Evolutionary conservation across 2,888 invertebrate species (phyloP).

Genomic region (Stramonita haemastoma): DNA sequence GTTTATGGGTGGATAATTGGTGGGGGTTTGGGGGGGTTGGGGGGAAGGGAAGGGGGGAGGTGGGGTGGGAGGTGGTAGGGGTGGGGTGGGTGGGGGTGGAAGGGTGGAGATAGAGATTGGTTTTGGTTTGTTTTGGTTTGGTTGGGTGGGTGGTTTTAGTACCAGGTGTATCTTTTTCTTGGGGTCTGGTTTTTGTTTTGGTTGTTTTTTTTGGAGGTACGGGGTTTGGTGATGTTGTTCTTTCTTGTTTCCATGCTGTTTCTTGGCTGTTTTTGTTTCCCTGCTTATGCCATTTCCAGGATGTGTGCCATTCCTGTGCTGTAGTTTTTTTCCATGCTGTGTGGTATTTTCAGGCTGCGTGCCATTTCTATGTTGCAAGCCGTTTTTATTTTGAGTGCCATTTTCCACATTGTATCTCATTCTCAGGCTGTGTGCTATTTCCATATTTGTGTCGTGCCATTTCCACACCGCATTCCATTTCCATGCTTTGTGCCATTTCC

Average conservation of each 20-base stretch:
- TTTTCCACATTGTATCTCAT: not conserved
- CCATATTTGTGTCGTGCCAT: not conserved
- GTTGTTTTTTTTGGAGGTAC: too few species aligned
- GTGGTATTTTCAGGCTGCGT: not conserved
- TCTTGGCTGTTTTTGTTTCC: too few species aligned
- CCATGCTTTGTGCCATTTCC: not conserved
- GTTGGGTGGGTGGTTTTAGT: too few species aligned
- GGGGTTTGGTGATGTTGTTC: not conserved
- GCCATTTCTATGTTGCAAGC: not conserved
- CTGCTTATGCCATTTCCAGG: not conserved
- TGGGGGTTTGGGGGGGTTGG: not conserved
- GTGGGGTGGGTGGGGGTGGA: too few species aligned
- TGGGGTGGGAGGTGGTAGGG: not conserved
- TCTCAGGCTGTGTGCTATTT: not conserved
- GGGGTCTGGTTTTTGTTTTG: too few species aligned
- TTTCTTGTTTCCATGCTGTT: not conserved
- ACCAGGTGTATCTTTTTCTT: too few species aligned
- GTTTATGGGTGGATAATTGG: not conserved
- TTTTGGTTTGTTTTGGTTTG: too few species aligned
- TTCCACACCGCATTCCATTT: not conserved
- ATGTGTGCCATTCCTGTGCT: not conserved
- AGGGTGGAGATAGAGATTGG: too few species aligned
- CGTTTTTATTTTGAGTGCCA: too few species aligned
- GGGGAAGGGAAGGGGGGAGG: not conserved
- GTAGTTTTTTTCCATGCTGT: not conserved